phyloP scores from a whole-genome alignment of 2,797 vertebrate species.

The Paratrypauchen microcephalus region DNA sequence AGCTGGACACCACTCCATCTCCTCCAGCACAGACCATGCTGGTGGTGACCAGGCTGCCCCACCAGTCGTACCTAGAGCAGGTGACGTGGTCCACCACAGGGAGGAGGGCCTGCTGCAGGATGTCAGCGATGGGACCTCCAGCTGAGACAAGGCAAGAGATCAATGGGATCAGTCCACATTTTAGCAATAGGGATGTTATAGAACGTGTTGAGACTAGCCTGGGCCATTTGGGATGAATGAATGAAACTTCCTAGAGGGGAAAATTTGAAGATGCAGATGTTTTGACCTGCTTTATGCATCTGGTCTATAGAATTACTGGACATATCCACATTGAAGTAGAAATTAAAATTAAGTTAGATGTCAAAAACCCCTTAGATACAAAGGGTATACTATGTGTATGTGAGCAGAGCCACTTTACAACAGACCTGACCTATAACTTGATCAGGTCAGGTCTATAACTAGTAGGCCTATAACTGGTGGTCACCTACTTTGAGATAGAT shows the following conservation, averaged over 20 bases:
- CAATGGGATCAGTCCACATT: background rate
- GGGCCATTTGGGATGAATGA: background rate
- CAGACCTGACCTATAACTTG: too few species aligned
- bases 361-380: too few species aligned
- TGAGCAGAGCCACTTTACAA: too few species aligned
- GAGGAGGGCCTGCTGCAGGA: slow-evolving; percentile 87
- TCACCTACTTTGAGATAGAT: too few species aligned
- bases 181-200: background rate
- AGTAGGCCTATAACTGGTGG: too few species aligned
- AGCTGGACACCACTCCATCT: slow-evolving; percentile 81
- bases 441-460: too few species aligned
- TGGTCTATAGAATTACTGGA: background rate
- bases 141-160: slow-evolving; percentile 64
- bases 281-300: background rate
- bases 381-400: too few species aligned
- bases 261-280: background rate
- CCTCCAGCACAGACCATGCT: slow-evolving; percentile 90
- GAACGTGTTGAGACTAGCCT: background rate
- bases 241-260: background rate
- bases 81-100: slow-evolving; percentile 77
- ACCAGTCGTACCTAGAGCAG: slow-evolving; percentile 82
- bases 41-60: slow-evolving; percentile 77
- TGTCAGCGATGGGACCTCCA: slow-evolving; percentile 81
- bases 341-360: background rate
- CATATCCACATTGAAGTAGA: background rate